Evolutionary conservation across 2,888 invertebrate species (phyloP).

Genomic region (Caprella mutica): DNA sequence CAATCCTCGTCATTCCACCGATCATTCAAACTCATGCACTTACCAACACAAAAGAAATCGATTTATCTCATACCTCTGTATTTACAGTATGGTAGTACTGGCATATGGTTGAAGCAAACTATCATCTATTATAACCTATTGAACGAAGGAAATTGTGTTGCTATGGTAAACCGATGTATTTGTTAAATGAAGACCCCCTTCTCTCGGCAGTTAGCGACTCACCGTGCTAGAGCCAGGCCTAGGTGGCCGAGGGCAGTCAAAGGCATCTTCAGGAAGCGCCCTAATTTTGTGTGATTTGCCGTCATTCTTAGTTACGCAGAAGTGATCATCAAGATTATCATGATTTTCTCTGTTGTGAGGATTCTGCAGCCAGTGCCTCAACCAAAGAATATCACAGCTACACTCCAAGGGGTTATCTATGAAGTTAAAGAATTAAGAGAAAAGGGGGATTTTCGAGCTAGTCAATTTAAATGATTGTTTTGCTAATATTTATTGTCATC

Average conservation of each 20-base stretch:
- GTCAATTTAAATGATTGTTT: not conserved
- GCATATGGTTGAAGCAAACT: too few species aligned
- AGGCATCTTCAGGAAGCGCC: slow-evolving; percentile 20
- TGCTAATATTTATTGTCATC: not conserved
- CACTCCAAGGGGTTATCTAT: slow-evolving; percentile 78
- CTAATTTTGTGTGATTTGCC: slow-evolving; percentile 22
- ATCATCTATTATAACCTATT: too few species aligned
- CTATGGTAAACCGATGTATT: too few species aligned
- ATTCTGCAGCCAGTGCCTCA: slow-evolving; percentile 60
- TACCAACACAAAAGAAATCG: too few species aligned
- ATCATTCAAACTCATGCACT: too few species aligned
- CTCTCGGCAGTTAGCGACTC: slow-evolving; percentile 9
- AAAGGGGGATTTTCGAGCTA: not conserved
- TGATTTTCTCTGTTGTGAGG: slow-evolving; percentile 23
- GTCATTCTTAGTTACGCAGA: slow-evolving; percentile 25
- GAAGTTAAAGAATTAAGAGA: slow-evolving; percentile 14
- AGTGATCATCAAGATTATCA: slow-evolving; percentile 17
- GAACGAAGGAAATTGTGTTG: too few species aligned
- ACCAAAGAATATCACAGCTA: slow-evolving; percentile 79
- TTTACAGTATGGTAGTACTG: too few species aligned
- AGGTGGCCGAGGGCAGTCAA: slow-evolving; percentile 26
- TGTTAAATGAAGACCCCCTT: too few species aligned
- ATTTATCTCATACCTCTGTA: too few species aligned
- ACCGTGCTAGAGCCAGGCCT: slow-evolving; percentile 7
- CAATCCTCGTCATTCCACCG: too few species aligned